Conservation (phyloP, 2,888 invertebrate genomes). For the Diplazon laetatorius region DNA sequence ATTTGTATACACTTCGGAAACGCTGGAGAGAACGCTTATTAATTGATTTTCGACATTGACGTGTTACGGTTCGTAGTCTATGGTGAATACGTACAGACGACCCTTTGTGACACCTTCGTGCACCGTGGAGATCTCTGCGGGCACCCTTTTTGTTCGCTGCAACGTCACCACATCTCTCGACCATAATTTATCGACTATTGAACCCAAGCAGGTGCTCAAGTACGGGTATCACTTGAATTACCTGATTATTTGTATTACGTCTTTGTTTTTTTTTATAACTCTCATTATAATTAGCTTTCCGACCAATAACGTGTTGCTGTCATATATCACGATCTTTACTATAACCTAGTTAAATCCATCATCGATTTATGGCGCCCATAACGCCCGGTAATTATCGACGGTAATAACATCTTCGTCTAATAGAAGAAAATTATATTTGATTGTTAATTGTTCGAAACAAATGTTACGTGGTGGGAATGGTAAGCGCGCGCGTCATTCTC, state of each 20-base stretch:
- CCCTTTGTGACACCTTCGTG: conserved; percentile 65
- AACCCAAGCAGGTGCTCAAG: conserved; percentile 37
- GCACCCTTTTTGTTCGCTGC: conserved; percentile 55
- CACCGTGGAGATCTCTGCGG: conserved; percentile 62
- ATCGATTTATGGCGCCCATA: too few relatives aligned
- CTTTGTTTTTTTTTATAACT: conserved; percentile 4
- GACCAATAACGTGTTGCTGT: too few relatives aligned
- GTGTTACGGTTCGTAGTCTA: conserved; percentile 65
- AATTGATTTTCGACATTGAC: conserved; percentile 75
- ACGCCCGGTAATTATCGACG: too few relatives aligned
- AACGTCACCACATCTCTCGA: conserved; percentile 61
- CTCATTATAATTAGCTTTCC: background rate
- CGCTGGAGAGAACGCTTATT: conserved; percentile 69
- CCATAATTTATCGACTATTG: conserved; percentile 68
- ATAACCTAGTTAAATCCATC: too few relatives aligned
- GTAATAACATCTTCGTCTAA: too few relatives aligned
- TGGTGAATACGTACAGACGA: conserved; percentile 61
- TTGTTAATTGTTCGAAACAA: too few relatives aligned
- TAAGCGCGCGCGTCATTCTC: too few relatives aligned
- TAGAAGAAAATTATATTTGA: too few relatives aligned
- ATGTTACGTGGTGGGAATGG: too few relatives aligned
- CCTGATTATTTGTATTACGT: background rate
- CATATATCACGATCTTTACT: too few relatives aligned
- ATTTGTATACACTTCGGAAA: conserved; percentile 25
- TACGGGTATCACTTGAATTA: conserved; percentile 17